A percentile compares a stretch with the other conserved stretches of the same genome.
Conservation (phyloP, 2,113 vertebrate genomes). For the Limanda limanda region DNA sequence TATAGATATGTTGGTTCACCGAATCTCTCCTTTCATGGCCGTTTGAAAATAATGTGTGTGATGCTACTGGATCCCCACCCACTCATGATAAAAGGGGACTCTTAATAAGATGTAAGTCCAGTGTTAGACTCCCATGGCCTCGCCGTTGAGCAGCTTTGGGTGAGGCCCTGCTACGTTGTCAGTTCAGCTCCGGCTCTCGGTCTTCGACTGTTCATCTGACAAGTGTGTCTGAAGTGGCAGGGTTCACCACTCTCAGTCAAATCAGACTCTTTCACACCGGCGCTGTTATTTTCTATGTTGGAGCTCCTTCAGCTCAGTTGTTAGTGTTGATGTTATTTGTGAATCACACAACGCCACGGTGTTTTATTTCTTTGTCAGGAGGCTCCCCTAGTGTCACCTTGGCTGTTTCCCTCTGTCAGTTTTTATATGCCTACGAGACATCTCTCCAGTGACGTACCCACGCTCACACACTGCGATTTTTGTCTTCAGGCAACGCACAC, state of each 20-base stretch:
- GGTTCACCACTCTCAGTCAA: slow-evolving; percentile 17
- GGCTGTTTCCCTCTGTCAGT: slow-evolving; percentile 32
- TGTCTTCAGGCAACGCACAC: slow-evolving; percentile 30
- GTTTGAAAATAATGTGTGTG: not conserved
- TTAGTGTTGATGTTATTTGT: slow-evolving; percentile 19
- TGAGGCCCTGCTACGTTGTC: slow-evolving; percentile 20
- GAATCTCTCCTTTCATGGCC: not conserved
- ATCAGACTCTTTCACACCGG: slow-evolving; percentile 8
- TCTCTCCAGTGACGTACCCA: slow-evolving; percentile 10
- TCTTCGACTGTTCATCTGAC: slow-evolving; percentile 32
- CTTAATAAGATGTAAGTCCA: slow-evolving; percentile 15
- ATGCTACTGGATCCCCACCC: not conserved
- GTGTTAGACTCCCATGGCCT: slow-evolving; percentile 17
- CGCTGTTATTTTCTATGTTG: not conserved
- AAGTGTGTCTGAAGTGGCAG: slow-evolving; percentile 22
- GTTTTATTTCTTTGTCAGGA: slow-evolving; percentile 18
- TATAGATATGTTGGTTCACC: not conserved
- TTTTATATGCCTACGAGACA: slow-evolving; percentile 32
- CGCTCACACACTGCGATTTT: slow-evolving; percentile 7
- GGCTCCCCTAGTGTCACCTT: slow-evolving; percentile 31
- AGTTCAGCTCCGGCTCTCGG: slow-evolving; percentile 30
- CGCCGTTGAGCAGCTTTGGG: slow-evolving; percentile 15
- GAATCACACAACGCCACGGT: slow-evolving; percentile 5
- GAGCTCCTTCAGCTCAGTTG: not conserved
- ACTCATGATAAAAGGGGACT: not conserved